Conservation (phyloP, 2,113 vertebrate genomes). For the Colius striatus region DNA sequence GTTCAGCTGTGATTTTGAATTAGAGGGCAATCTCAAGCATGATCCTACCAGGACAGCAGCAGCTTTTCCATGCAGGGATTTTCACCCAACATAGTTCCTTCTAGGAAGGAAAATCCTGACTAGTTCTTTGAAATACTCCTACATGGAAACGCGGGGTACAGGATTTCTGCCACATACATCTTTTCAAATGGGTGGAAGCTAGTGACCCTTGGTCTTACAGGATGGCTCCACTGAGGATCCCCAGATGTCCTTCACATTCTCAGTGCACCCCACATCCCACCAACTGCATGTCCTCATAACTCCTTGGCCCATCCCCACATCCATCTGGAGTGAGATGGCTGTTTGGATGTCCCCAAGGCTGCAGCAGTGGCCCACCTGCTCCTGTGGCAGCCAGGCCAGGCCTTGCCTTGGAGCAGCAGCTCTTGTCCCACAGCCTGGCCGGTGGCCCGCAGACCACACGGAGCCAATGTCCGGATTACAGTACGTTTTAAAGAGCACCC, state of each 20-base stretch:
- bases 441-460: fast-evolving
- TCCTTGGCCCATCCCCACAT: not conserved
- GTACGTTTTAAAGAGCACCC: not conserved
- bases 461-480: not conserved
- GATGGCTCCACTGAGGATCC: not conserved
- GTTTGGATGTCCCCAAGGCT: not conserved
- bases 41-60: not conserved
- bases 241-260: not conserved
- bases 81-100: not conserved
- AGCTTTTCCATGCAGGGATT: not conserved
- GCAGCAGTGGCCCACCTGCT: not conserved
- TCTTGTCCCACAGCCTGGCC: not conserved
- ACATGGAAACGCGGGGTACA: fast-evolving
- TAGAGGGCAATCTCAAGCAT: not conserved
- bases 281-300: not conserved
- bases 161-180: not conserved
- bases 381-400: fast-evolving
- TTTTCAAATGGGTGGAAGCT: not conserved
- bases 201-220: not conserved
- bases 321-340: fast-evolving
- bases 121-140: not conserved
- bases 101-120: not conserved
- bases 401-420: fast-evolving
- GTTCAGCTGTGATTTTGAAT: slow-evolving; percentile 23
- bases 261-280: not conserved